Percentiles rank a stretch among this genome's conserved stretches.
Conservation (phyloP, 2,888 invertebrate genomes). For the Aphidius colemani region DNA sequence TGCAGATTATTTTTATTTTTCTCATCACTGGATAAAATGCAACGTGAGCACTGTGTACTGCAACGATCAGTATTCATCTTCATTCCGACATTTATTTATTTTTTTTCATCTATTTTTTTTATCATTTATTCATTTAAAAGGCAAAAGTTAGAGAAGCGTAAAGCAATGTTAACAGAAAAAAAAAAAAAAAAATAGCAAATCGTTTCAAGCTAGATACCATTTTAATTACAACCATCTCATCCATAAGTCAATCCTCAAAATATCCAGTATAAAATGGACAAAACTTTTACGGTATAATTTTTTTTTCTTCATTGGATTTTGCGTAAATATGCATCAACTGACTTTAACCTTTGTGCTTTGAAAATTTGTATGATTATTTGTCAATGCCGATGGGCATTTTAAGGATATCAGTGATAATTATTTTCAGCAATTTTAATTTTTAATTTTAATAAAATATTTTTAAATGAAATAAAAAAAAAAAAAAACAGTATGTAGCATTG, state of each 20-base stretch:
- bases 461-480: too few species aligned
- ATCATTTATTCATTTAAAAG: constrained; percentile 12
- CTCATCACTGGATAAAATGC: too few species aligned
- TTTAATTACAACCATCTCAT: constrained; percentile 46
- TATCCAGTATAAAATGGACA: constrained; percentile 42
- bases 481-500: too few species aligned
- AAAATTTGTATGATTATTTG: constrained; percentile 8
- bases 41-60: too few species aligned
- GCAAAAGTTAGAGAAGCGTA: constrained; percentile 27
- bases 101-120: constrained; percentile 9
- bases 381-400: not conserved
- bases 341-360: constrained; percentile 1
- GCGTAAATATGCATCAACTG: not conserved
- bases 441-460: not conserved
- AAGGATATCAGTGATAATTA: too few species aligned
- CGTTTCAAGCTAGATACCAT: constrained; percentile 43
- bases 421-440: too few species aligned
- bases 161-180: constrained; percentile 38
- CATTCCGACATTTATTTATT: not conserved
- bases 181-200: constrained; percentile 38
- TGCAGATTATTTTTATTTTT: too few species aligned
- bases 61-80: constrained; percentile 20
- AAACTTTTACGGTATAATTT: constrained; percentile 43
- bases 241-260: constrained; percentile 46
- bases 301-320: not conserved